These are phyloP conservation scores for Ophion ventricosus DNA, from an alignment of 2,888 invertebrate species.

Conservation along the genomic window DNA sequence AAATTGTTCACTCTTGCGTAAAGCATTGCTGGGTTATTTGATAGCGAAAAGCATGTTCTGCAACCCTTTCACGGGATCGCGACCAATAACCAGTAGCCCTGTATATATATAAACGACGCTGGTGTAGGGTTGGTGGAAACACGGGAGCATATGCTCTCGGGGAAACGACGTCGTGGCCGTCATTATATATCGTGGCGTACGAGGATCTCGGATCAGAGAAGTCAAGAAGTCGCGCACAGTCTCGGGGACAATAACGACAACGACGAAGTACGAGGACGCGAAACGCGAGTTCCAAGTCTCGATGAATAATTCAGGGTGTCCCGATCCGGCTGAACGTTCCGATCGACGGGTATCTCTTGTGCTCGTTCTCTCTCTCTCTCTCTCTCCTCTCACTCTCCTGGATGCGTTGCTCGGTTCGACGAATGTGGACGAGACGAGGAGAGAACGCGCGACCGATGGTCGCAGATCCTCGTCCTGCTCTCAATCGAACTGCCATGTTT, in stretches of 20 bases:
- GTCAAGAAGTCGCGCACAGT: conserved; percentile 47
- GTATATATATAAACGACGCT: conserved; percentile 12
- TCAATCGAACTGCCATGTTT: conserved; percentile 75
- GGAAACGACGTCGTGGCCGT: conserved; percentile 12
- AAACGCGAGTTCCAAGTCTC: conserved; percentile 58
- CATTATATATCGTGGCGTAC: conserved; percentile 40
- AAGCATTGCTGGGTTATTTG: too few species aligned
- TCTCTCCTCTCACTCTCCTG: too few species aligned
- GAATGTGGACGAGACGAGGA: conserved; percentile 47
- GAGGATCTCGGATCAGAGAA: conserved; percentile 27
- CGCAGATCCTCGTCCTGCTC: conserved; percentile 76
- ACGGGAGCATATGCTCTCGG: conserved; percentile 54
- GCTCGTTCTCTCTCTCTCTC: too few species aligned
- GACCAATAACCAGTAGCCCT: too few species aligned
- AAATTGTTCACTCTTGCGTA: too few species aligned
- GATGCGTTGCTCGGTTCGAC: conserved; percentile 22
- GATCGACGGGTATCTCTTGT: conserved; percentile 60
- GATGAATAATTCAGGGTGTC: conserved; percentile 81
- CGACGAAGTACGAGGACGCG: conserved; percentile 33
- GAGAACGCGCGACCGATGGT: conserved; percentile 70
- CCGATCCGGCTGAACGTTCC: conserved; percentile 64
- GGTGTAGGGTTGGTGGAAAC: conserved; percentile 43
- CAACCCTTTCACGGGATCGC: too few species aligned
- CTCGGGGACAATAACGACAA: conserved; percentile 4
- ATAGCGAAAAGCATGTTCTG: too few species aligned